Percentiles rank a stretch among this genome's conserved stretches.
These are phyloP conservation scores for Creontiades dilutus DNA, from an alignment of 2,888 invertebrate species.

Conservation along the genomic window DNA sequence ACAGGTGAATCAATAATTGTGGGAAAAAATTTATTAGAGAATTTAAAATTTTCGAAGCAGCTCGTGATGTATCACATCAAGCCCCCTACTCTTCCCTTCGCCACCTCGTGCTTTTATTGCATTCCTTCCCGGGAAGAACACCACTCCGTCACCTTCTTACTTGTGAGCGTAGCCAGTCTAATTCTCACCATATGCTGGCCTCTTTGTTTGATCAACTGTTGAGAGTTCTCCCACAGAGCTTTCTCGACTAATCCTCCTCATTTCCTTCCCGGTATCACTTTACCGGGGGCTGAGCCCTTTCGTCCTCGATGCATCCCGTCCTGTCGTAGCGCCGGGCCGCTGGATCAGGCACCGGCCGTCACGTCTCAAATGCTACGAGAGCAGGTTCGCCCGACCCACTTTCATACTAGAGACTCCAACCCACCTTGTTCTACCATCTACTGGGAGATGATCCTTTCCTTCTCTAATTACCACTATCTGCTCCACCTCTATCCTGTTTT, in stretches of 20 bases:
- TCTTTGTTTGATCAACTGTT: no score
- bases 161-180: no score
- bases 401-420: conserved; percentile 1
- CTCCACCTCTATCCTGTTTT: background rate
- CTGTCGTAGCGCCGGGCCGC: background rate
- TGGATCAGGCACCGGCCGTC: background rate
- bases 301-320: background rate
- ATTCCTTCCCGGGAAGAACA: no score
- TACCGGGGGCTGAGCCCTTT: background rate
- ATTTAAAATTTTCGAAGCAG: no score
- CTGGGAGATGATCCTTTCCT: background rate
- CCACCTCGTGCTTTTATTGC: no score
- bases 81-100: no score
- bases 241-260: background rate
- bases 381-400: conserved; percentile 27
- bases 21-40: no score
- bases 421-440: background rate
- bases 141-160: no score
- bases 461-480: background rate
- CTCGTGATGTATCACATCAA: no score
- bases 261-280: background rate
- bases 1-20: no score
- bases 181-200: no score
- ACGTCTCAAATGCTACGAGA: conserved; percentile 15
- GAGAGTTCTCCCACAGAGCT: no score